A percentile compares a stretch with the other conserved stretches of the same genome.
These are phyloP conservation scores for Stenodema calcarata DNA, from an alignment of 2,888 invertebrate genomes.

Conservation along the genomic window DNA sequence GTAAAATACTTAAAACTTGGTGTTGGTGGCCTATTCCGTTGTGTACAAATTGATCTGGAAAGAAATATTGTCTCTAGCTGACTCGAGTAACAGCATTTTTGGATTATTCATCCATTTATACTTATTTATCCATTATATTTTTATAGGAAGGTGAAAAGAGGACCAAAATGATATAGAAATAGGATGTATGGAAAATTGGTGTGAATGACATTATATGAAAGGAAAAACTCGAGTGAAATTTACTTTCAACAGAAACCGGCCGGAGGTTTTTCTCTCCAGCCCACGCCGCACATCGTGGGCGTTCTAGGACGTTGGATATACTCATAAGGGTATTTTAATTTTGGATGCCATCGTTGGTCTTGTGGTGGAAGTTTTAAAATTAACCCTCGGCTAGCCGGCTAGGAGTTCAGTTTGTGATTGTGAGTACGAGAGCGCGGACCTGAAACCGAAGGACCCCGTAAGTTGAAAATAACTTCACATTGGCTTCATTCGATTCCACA, in stretches of 20 bases:
- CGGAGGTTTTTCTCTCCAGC: neutral
- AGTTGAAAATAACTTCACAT: conserved; percentile 30
- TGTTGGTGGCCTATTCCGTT: no score
- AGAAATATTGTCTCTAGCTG: no score
- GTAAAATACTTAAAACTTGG: no score
- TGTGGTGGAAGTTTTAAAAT: conserved; percentile 47
- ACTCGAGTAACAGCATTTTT: no score
- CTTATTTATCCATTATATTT: no score
- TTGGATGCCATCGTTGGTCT: conserved; percentile 46
- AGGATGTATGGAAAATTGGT: no score
- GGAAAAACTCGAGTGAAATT: no score
- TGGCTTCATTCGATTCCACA: neutral
- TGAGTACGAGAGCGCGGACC: conserved; percentile 41
- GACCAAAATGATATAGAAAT: no score
- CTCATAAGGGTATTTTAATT: conserved; percentile 48
- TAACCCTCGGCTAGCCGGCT: conserved; percentile 34
- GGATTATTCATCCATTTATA: no score
- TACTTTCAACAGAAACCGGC: neutral
- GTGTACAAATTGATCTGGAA: no score
- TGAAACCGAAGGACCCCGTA: conserved; percentile 44
- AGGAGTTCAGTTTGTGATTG: conserved; percentile 50
- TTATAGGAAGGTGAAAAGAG: no score
- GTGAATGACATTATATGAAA: no score
- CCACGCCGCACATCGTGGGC: conserved; percentile 12
- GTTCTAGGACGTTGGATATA: conserved; percentile 23